These are phyloP conservation scores for Dione vanillae DNA, from an alignment of 2,888 invertebrate genomes.

Conservation along the genomic window DNA sequence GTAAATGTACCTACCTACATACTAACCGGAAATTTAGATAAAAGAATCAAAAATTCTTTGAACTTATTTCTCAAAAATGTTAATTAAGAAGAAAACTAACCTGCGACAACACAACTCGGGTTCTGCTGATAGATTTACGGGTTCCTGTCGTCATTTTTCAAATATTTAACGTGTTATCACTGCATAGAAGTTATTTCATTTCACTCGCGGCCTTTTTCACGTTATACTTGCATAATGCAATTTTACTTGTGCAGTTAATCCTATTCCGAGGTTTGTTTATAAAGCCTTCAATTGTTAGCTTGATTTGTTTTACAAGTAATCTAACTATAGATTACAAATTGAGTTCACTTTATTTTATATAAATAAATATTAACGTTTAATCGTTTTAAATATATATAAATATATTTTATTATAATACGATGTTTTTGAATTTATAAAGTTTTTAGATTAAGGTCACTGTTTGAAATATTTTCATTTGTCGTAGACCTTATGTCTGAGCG, in stretches of 20 bases:
- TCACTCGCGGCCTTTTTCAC: conserved; percentile 43
- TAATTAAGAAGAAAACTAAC: conserved; percentile 48
- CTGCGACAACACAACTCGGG: conserved; percentile 59
- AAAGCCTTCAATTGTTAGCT: conserved; percentile 35
- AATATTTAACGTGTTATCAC: conserved; percentile 7
- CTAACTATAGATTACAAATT: conserved; percentile 9
- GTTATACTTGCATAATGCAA: conserved; percentile 34
- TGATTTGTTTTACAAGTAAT: conserved; percentile 18
- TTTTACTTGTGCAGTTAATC: conserved; percentile 31
- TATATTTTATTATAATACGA: neutral
- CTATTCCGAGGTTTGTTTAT: conserved; percentile 36
- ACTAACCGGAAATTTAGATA: neutral
- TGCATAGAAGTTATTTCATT: conserved; percentile 21
- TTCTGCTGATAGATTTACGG: conserved; percentile 49
- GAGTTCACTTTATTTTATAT: neutral
- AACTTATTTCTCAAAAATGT: neutral
- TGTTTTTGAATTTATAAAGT: neutral
- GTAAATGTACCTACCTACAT: neutral
- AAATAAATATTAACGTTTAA: neutral
- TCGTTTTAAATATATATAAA: neutral
- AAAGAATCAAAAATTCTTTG: neutral
- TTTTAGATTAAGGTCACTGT: neutral
- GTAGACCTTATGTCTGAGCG: conserved; percentile 26
- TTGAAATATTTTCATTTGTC: neutral
- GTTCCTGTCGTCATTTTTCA: conserved; percentile 46